Percentiles rank a stretch among this genome's conserved stretches.
Evolutionary conservation across 1,140 invertebrate genomes (phyloP).

Genomic region (Thalassaphorura encarpata): DNA sequence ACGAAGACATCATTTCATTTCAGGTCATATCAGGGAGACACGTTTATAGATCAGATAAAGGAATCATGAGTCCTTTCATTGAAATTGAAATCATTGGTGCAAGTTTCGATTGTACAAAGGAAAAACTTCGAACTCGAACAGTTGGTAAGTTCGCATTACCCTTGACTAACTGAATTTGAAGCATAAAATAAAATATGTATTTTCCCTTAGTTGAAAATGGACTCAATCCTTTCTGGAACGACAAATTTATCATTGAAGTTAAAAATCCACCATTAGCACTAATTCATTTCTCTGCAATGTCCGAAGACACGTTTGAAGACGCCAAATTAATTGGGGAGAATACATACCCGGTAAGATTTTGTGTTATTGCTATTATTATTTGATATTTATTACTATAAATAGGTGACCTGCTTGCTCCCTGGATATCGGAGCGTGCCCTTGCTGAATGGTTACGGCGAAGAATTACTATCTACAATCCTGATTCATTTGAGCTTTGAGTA

Average conservation of each 20-base stretch:
- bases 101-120: slow-evolving; percentile 61
- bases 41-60: slow-evolving; percentile 60
- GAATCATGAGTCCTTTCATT: slow-evolving; percentile 83
- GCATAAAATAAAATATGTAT: not conserved
- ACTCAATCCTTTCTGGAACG: slow-evolving; percentile 13
- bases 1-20: not conserved
- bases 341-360: slow-evolving; percentile 6
- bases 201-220: slow-evolving; percentile 5
- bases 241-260: slow-evolving; percentile 1
- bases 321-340: not conserved
- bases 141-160: not conserved
- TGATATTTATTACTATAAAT: no score
- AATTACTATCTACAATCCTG: not conserved
- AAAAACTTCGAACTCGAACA: not conserved
- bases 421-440: not conserved
- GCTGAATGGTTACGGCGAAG: not conserved
- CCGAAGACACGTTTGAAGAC: slow-evolving; percentile 6
- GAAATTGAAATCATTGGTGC: slow-evolving; percentile 86
- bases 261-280: slow-evolving; percentile 7
- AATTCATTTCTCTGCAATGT: slow-evolving; percentile 3
- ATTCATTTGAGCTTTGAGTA: not conserved
- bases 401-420: not conserved
- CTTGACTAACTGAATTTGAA: not conserved
- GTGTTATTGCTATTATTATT: no score
- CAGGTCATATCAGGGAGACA: slow-evolving; percentile 83